These are phyloP conservation scores for Etheostoma perlongum DNA, from an alignment of 2,797 vertebrate genomes.

Conservation along the genomic window DNA sequence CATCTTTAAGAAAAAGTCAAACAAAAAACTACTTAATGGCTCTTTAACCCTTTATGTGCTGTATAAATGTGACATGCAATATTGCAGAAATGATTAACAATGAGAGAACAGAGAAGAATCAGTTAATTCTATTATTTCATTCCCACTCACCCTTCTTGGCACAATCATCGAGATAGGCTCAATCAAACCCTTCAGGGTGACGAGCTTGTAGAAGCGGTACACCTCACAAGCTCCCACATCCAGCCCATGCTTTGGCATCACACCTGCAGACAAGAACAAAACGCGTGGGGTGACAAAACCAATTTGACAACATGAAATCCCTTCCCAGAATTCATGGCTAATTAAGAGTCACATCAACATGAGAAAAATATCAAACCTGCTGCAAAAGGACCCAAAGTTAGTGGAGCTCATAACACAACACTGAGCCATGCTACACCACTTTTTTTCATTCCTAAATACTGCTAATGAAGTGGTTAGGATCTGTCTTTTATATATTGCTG, in stretches of 20 bases:
- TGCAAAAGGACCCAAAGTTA: not conserved
- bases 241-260: slow-evolving; percentile 98
- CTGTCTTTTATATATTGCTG: not conserved
- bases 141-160: slow-evolving; percentile 92
- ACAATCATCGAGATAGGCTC: slow-evolving; percentile 99
- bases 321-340: slow-evolving; percentile 5
- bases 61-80: not conserved
- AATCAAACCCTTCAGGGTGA: slow-evolving; percentile 95
- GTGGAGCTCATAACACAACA: not conserved
- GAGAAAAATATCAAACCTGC: slow-evolving; percentile 4
- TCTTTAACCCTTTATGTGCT: slow-evolving; percentile 3
- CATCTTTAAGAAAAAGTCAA: not conserved
- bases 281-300: not conserved
- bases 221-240: slow-evolving; percentile 95
- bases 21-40: not conserved
- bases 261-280: slow-evolving; percentile 83
- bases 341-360: not conserved
- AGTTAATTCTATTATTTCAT: not conserved
- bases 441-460: not conserved
- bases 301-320: slow-evolving; percentile 1
- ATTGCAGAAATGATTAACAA: not conserved
- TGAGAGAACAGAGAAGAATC: not conserved
- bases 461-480: slow-evolving; percentile 18
- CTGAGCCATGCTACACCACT: not conserved
- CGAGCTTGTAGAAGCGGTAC: slow-evolving; percentile 97